Evolutionary conservation across 1,140 invertebrate genomes (phyloP), one percentile per base, ranked within the genome.

Genomic region (Centruroides vittatus): DNA sequence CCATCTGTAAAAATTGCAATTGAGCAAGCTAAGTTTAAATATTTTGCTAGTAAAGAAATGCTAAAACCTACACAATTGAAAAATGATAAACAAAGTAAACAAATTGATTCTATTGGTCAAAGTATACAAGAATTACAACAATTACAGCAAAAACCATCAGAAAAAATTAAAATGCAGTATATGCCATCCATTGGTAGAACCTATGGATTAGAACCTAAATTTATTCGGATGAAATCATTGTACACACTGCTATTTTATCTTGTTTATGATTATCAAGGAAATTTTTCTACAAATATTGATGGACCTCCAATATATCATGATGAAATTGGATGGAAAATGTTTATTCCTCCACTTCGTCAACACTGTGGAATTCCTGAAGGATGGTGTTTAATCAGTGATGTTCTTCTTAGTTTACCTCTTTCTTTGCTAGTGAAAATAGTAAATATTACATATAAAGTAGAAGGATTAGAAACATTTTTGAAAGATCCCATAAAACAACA

Each of bases 311-410:
- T 75, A 0, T 74, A 73, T 50, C 59, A 72, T 48, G 73, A 75
- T 57, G 75, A 76, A 60, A 68, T 68, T 46, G 64, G 72, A 64
- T 88, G 85, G 85, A 84, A 82, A 72, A 86, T 83, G 72, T 89
- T 89, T 68, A 72, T 90, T 10, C 81, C 85, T 2, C 78, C 77
- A 23, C 67, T 89, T 49, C 83, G 81, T 1, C 68, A 72, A 52
- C 82, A 87, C 68, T 70, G 67, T 72, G 76, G 78, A 49, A 86
- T 80, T 73, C 74, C 76, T 2, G 48, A 71, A n/a, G 86, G 88
- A 23, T 90, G 86, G 86, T 76, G 80, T n/a, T 75, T 86, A 52
- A 76, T 89, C 65, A 80, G 79, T 62, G 88, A 91, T 69, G 70
- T 86, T 8, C 69, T 90, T 5, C 71, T 86, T 2, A 75, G 84